Evolutionary conservation across 2,113 vertebrate species (phyloP), one percentile per base, ranked within the genome.

Genomic region (Piliocolobus tephrosceles): DNA sequence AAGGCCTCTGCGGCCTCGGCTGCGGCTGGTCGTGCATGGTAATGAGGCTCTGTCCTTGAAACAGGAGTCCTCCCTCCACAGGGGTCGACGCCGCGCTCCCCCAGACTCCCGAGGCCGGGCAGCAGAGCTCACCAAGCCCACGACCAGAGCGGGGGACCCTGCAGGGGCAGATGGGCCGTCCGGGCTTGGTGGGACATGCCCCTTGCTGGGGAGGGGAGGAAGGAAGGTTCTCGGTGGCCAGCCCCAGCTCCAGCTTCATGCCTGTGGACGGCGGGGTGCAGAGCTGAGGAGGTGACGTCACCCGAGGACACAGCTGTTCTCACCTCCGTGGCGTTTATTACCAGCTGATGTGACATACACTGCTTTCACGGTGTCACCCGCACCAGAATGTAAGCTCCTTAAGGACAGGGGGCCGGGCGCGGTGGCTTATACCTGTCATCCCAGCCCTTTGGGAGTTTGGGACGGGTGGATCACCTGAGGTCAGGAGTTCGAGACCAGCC

Each of bases 61-160:
- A 61, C 38, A 16, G 7, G 0, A 2, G 58, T 73, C 3, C 1
- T 78, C n/a, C 2, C 2, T 82, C n/a, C 2, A 3, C 25, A 0
- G 11, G 20, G 68, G 76, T 45, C 18, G 4, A 38, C 3, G 5
- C 17, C 0, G 2, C 12, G 1, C 27, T 45, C 73, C 20, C 55
- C 45, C 20, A 10, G 79, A 47, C 45, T 68, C 61, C 66, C 2
- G 1, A 32, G 38, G 47, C 47, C 75, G 61, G 30, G 32, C 5
- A 0, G 11, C 7, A 23, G 22, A 27, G 1, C 6, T 2, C 1
- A 14, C 27, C 11, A 12, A 6, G 40, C n/a, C 75, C 1, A 27
- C 5, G 7, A 45, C 57, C 57, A 1, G 20, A 25, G 57, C 35
- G 2, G 13, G 30, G 40, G 23, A 5, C 55, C 13, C 13, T 47